Percentiles rank a stretch among this genome's conserved stretches.
These are phyloP conservation scores for Metallyticus violacea DNA, from an alignment of 2,888 invertebrate genomes.

Conservation along the genomic window DNA sequence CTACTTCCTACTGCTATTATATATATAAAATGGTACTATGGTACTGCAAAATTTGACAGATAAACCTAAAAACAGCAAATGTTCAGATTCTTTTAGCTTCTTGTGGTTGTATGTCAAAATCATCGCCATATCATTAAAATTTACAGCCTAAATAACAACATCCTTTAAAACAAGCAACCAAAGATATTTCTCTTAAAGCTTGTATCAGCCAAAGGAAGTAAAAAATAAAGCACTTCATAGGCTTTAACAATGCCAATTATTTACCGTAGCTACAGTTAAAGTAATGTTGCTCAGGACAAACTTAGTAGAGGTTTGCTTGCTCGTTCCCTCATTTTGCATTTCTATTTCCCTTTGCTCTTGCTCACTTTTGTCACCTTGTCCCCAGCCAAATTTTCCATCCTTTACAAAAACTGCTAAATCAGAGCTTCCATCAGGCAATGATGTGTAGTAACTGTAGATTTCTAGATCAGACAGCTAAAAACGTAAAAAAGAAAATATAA, in stretches of 20 bases:
- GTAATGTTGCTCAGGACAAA: constrained; percentile 43
- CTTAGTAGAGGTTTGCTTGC: constrained; percentile 25
- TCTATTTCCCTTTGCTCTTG: constrained; percentile 44
- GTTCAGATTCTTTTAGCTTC: too few relatives aligned
- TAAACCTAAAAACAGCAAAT: too few relatives aligned
- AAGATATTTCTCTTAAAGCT: not conserved
- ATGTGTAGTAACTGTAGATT: constrained; percentile 44
- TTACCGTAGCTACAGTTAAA: constrained; percentile 44
- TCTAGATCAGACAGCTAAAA: constrained; percentile 42
- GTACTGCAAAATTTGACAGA: too few relatives aligned
- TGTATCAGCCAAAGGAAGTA: not conserved
- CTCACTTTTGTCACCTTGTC: constrained; percentile 44
- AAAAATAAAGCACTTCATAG: too few relatives aligned
- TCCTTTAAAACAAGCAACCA: not conserved
- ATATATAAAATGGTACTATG: too few relatives aligned
- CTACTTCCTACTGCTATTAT: too few relatives aligned
- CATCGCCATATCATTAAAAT: too few relatives aligned
- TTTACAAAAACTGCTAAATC: constrained; percentile 57
- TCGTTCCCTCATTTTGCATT: constrained; percentile 43
- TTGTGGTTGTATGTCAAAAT: too few relatives aligned
- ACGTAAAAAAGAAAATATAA: too few relatives aligned
- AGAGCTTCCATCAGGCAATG: constrained; percentile 33
- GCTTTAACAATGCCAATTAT: not conserved
- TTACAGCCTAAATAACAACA: too few relatives aligned
- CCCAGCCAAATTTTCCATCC: constrained; percentile 61